Percentiles rank a stretch among this genome's conserved stretches.
These are phyloP conservation scores for Scomber scombrus DNA, from an alignment of 2,113 vertebrate genomes.

Conservation along the genomic window DNA sequence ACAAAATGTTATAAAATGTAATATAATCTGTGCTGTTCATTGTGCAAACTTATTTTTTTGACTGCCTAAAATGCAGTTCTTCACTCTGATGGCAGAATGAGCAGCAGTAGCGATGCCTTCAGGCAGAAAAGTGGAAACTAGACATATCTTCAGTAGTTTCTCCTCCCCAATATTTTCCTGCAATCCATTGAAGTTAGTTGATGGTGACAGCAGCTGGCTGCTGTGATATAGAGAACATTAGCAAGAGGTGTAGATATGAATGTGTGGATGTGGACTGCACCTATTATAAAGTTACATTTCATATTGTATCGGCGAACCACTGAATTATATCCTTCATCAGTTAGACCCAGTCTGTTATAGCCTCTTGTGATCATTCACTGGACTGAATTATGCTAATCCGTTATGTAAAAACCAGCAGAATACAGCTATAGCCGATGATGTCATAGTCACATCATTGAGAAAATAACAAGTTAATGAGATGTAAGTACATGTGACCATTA, in stretches of 20 bases:
- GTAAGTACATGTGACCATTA: background rate
- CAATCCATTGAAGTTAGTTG: constrained; percentile 30
- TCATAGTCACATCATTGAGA: background rate
- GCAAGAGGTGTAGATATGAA: background rate
- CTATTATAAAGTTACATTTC: background rate
- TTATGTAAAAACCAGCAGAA: background rate
- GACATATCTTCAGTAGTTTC: constrained; percentile 34
- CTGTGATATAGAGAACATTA: constrained; percentile 16
- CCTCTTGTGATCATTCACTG: constrained; percentile 2
- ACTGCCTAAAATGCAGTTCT: background rate
- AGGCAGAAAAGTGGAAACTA: constrained; percentile 28
- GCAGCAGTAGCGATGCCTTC: constrained; percentile 33
- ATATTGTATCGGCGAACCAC: background rate
- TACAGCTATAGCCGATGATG: background rate
- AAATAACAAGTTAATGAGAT: background rate
- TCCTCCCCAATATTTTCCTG: background rate
- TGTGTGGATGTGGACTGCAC: background rate
- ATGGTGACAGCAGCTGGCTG: constrained; percentile 41
- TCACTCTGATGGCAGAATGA: background rate
- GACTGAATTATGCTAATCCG: background rate
- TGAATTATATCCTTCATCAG: background rate
- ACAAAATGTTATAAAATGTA: constrained; percentile 44
- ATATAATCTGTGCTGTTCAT: constrained; percentile 36
- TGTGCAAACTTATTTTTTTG: constrained; percentile 38
- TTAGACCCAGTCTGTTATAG: background rate